A percentile compares a stretch with the other conserved stretches of the same genome.
These are phyloP conservation scores for Drosophila sucinea DNA, from an alignment of 1,140 invertebrate genomes.

Conservation along the genomic window DNA sequence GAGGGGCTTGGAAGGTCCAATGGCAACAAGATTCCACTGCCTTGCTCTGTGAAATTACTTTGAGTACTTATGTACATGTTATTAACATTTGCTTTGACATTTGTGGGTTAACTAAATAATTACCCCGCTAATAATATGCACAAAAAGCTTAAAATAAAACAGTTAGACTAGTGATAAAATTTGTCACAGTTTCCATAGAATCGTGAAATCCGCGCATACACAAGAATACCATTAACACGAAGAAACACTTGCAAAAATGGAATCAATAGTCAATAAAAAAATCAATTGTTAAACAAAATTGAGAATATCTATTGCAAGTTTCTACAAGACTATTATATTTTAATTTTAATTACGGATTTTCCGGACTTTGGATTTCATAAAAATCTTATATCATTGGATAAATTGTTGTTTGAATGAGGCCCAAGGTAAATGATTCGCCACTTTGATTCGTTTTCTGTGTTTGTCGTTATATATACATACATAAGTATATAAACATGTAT, in stretches of 20 bases:
- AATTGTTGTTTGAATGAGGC: constrained; percentile 38
- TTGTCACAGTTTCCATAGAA: not conserved
- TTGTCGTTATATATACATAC: not conserved
- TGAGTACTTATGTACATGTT: constrained; percentile 41
- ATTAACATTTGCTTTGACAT: constrained; percentile 60
- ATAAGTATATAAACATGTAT: not conserved
- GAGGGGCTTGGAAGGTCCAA: not conserved
- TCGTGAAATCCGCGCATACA: not conserved
- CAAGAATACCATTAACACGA: not conserved
- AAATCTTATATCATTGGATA: not conserved
- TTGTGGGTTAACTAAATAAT: constrained; percentile 73
- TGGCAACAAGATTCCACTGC: constrained; percentile 20
- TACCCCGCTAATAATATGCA: constrained; percentile 63
- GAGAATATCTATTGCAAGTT: too few relatives aligned
- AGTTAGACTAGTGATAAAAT: not conserved
- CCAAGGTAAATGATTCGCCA: constrained; percentile 59
- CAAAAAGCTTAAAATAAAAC: constrained; percentile 15
- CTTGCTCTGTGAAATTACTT: constrained; percentile 64
- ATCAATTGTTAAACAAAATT: too few relatives aligned
- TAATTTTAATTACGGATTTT: too few relatives aligned
- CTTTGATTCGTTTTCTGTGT: constrained; percentile 43
- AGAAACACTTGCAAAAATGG: not conserved
- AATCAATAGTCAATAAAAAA: too few relatives aligned
- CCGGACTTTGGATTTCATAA: too few relatives aligned
- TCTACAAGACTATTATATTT: too few relatives aligned